Base-by-base conservation (phyloP, 2,888 invertebrate species). In the Mythimna lalbum region DNA sequence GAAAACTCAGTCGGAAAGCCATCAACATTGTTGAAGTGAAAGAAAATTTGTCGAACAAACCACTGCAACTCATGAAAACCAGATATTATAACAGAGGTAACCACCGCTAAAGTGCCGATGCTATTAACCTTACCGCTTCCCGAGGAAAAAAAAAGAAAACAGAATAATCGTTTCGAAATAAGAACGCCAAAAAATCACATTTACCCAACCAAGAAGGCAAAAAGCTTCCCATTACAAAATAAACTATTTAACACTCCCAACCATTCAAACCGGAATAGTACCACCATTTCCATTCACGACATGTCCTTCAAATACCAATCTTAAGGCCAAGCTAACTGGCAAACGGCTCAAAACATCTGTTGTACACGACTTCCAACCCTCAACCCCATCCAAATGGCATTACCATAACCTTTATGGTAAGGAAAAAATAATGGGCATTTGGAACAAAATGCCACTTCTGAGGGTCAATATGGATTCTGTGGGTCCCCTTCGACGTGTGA, bases 351-450 rank as follows among this genome's bases (percentile, higher is more conserved):
- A 93, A 84, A 92, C 94, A 94, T 93, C 92, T 94, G 94, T 93
- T 89, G 86, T 85, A 89, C 90, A 91, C 86, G 90, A 87, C 89
- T 88, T 85, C 66, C 79, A 82, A 83, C 88, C 89, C 90, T 81
- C 86, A 91, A 93, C 94, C 94, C 94, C 92, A 93, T 93, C 91
- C 80, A 86, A 88, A 82, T 85, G 86, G 88, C 90, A 93, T 95
- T 94, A 93, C 91, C 93, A 94, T 94, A 93, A 94, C 95, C 93
- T 94, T 93, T 94, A 94, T 93, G 93, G 93, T 87, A 90, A 89
- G 91, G 92, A 93, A 92, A 91, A 94, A 92, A 93, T 93, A 94
- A 94, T 93, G 92, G 93, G 87, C 90, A 90, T 90, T 93, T 88
- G 88, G 80, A 86, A 83, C 86, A 85, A 88, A 92, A 91, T 91